Evolutionary conservation across 2,113 vertebrate species (phyloP).

Genomic region (Toxotes jaculatrix): DNA sequence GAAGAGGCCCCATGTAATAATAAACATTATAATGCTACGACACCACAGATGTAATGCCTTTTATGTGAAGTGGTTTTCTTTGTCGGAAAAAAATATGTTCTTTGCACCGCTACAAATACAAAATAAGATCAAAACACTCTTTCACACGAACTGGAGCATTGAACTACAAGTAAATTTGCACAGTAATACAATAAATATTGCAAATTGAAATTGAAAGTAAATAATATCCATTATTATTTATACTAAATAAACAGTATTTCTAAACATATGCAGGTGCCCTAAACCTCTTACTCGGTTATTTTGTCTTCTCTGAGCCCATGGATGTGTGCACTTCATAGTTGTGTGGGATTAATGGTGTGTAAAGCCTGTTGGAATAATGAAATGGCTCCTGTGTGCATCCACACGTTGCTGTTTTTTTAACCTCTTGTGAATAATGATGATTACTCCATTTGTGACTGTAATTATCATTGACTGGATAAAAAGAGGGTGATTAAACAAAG

Average conservation of each 20-base stretch:
- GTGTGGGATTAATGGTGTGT: conserved; percentile 61
- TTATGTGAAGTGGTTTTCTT: conserved; percentile 31
- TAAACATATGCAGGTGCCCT: conserved; percentile 1
- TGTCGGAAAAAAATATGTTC: conserved; percentile 9
- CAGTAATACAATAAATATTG: background rate
- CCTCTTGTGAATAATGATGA: conserved; percentile 69
- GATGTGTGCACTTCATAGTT: conserved; percentile 21
- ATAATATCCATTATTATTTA: background rate
- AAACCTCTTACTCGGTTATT: conserved; percentile 1
- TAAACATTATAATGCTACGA: conserved; percentile 8
- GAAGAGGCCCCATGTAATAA: conserved; percentile 22
- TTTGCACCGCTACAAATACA: conserved; percentile 1
- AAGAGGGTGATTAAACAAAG: conserved; percentile 71
- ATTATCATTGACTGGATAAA: conserved; percentile 69
- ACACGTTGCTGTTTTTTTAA: conserved; percentile 51
- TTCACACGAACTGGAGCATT: background rate
- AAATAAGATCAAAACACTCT: conserved; percentile 21
- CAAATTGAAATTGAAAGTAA: background rate
- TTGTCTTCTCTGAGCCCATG: conserved; percentile 12
- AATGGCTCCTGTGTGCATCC: conserved; percentile 65
- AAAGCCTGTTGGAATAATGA: conserved; percentile 69
- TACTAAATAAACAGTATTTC: background rate
- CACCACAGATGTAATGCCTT: background rate
- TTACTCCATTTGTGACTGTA: conserved; percentile 67
- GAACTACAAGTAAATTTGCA: background rate